Conservation (phyloP, 37 sponge, comb jelly and placozoan species). For the Beroe forskalii region DNA sequence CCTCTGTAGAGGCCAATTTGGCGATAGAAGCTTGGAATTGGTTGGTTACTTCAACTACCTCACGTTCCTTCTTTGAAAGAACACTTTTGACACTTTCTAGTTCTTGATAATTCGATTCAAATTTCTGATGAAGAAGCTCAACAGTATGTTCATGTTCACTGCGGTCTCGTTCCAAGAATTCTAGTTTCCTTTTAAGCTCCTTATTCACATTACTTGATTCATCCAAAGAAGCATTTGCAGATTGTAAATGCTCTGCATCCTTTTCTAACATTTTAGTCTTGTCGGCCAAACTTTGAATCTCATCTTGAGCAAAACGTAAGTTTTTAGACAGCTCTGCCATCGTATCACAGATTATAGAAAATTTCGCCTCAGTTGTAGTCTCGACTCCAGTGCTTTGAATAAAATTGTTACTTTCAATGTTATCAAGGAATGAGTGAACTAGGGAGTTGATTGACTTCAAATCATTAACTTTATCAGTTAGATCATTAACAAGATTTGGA, state of each 20-base stretch:
- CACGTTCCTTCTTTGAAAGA: conserved; percentile 5
- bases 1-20: neutral
- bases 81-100: neutral
- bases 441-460: neutral
- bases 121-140: conserved; percentile 7
- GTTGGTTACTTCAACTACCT: neutral
- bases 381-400: too few relatives aligned
- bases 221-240: neutral
- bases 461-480: neutral
- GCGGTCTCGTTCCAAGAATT: conserved; percentile 5
- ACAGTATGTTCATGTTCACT: conserved; percentile 26
- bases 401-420: too few relatives aligned
- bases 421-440: too few relatives aligned
- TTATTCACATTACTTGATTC: neutral
- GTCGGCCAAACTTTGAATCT: neutral
- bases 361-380: too few relatives aligned
- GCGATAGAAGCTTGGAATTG: conserved; percentile 11
- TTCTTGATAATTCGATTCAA: conserved; percentile 19
- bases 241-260: neutral
- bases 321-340: neutral
- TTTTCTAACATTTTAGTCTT: neutral
- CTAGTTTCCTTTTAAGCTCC: neutral
- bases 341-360: neutral
- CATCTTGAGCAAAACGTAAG: neutral
- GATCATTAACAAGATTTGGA: neutral